A percentile compares a stretch with the other conserved stretches of the same genome.
These are phyloP conservation scores for Ephestia elutella DNA, from an alignment of 1,140 invertebrate species.

Conservation along the genomic window DNA sequence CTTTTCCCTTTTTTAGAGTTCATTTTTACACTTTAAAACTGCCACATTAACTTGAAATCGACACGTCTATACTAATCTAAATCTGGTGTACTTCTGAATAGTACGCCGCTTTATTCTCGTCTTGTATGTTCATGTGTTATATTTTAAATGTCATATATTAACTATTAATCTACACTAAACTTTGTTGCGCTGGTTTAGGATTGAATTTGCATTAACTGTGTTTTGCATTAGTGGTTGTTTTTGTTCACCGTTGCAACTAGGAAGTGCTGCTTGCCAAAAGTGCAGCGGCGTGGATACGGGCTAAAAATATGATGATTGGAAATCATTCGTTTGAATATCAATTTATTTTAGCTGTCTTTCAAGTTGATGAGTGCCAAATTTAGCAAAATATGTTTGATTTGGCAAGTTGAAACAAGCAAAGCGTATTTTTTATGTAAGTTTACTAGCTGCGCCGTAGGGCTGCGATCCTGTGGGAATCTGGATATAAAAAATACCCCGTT, in stretches of 20 bases:
- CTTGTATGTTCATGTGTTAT: constrained; percentile 41
- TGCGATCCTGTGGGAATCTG: too few relatives aligned
- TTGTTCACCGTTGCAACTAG: constrained; percentile 33
- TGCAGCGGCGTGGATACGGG: constrained; percentile 39
- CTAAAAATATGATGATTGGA: constrained; percentile 27
- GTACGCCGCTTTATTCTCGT: constrained; percentile 55
- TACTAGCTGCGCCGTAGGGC: too few relatives aligned
- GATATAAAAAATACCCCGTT: too few relatives aligned
- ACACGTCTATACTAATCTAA: constrained; percentile 28
- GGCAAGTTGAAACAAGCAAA: background rate
- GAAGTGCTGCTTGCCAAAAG: constrained; percentile 62
- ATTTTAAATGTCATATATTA: constrained; percentile 55
- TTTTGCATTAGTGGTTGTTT: constrained; percentile 26
- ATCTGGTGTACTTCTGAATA: constrained; percentile 43
- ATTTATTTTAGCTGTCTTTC: background rate
- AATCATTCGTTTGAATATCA: background rate
- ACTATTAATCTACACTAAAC: background rate
- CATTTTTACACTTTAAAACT: constrained; percentile 29
- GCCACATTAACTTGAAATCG: constrained; percentile 13
- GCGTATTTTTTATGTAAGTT: too few relatives aligned
- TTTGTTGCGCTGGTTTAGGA: background rate
- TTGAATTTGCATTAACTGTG: constrained; percentile 5
- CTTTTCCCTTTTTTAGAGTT: constrained; percentile 56
- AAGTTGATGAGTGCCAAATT: background rate
- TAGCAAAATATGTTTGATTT: background rate